phyloP scores from a whole-genome alignment of 2,888 invertebrate species.

The Metallyticus violacea region DNA sequence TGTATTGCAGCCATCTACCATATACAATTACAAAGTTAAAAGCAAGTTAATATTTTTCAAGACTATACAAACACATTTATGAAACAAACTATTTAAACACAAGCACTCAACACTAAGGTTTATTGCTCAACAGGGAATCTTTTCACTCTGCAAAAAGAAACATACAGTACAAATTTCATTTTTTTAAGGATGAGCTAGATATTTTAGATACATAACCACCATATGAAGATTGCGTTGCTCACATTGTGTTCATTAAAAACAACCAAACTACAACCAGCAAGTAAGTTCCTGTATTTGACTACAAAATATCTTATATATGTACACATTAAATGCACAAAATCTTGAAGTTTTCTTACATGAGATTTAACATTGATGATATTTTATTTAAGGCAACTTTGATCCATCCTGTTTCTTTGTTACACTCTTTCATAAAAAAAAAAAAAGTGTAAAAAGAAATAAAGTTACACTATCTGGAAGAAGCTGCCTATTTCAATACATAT shows the following conservation, averaged over 20 bases:
- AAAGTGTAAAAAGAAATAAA: background rate
- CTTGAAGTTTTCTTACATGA: background rate
- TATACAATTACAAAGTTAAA: background rate
- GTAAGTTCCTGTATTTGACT: background rate
- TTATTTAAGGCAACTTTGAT: constrained; percentile 8
- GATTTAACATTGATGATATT: background rate
- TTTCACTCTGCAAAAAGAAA: background rate
- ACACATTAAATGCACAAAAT: background rate
- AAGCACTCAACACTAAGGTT: background rate
- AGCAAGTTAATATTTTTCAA: background rate
- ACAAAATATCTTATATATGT: background rate
- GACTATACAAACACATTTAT: background rate
- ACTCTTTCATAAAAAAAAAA: background rate
- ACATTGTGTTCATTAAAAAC: background rate
- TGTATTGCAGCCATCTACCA: background rate
- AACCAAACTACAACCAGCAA: background rate
- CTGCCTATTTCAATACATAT: background rate
- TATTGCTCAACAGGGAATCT: background rate
- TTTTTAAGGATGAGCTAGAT: background rate
- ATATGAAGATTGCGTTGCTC: background rate
- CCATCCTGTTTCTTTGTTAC: background rate
- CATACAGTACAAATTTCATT: background rate
- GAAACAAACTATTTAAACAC: background rate
- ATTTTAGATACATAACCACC: background rate
- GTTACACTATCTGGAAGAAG: background rate